phyloP scores from a whole-genome alignment of 1,140 invertebrate species.

The Dolichoris vasculosae region DNA sequence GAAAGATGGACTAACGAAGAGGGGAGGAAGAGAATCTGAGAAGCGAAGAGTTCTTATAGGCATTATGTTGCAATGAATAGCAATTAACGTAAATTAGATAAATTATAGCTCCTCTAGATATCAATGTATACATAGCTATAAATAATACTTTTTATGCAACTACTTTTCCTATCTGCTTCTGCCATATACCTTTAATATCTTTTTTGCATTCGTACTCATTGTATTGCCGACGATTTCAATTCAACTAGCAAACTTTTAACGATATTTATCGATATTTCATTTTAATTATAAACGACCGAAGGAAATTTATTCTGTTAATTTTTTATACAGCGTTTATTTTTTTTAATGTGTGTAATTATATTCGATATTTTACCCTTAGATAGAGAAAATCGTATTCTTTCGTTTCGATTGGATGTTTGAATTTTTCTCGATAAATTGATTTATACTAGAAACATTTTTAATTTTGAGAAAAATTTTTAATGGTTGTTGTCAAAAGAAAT shows the following conservation, averaged over 20 bases:
- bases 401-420: too few relatives aligned
- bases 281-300: too few relatives aligned
- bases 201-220: background rate
- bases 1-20: background rate
- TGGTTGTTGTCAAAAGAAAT: background rate
- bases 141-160: constrained; percentile 44
- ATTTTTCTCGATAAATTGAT: too few relatives aligned
- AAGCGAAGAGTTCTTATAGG: background rate
- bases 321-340: too few relatives aligned
- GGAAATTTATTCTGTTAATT: too few relatives aligned
- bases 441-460: too few relatives aligned
- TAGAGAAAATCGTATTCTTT: too few relatives aligned
- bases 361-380: too few relatives aligned
- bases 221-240: background rate
- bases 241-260: too few relatives aligned
- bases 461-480: too few relatives aligned
- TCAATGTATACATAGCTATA: background rate
- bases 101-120: background rate
- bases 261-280: too few relatives aligned
- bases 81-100: constrained; percentile 40
- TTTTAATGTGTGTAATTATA: too few relatives aligned
- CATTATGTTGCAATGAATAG: constrained; percentile 42
- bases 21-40: background rate
- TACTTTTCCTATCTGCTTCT: background rate
- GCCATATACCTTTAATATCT: background rate